Conservation (phyloP, 2,888 invertebrate genomes). For the Oxycera nigricornis region DNA sequence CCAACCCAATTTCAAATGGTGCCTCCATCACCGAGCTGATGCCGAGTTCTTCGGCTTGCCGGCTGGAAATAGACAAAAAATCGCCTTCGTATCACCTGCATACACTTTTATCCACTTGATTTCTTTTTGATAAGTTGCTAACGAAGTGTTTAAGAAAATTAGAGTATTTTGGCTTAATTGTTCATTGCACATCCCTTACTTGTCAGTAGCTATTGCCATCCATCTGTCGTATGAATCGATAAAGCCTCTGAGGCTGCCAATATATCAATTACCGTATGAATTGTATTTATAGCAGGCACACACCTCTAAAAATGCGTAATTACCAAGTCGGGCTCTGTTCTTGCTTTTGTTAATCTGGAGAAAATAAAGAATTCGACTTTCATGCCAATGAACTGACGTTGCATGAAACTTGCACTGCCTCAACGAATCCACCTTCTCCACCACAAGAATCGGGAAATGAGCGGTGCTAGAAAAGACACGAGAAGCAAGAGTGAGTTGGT, state of each 20-base stretch:
- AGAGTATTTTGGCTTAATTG: neutral
- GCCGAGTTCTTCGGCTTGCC: neutral
- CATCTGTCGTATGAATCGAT: neutral
- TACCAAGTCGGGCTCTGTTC: neutral
- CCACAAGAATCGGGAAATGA: constrained; percentile 22
- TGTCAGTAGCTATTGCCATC: neutral
- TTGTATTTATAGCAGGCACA: neutral
- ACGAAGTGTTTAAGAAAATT: too few relatives aligned
- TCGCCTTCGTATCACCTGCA: constrained; percentile 38
- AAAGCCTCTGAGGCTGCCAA: neutral
- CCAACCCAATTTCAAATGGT: constrained; percentile 35
- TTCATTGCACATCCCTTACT: neutral
- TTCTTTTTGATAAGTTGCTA: neutral
- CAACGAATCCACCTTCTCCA: constrained; percentile 7
- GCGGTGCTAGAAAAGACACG: constrained; percentile 12
- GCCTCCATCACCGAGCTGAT: neutral
- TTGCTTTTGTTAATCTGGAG: neutral
- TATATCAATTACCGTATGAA: neutral
- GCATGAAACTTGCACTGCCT: constrained; percentile 6
- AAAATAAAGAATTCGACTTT: constrained; percentile 28
- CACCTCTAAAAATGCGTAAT: constrained; percentile 1
- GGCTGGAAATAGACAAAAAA: constrained; percentile 28
- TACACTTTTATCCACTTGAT: constrained; percentile 1
- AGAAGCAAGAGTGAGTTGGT: constrained; percentile 22
- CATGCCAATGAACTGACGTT: constrained; percentile 37